Evolutionary conservation across 2,888 invertebrate species (phyloP).

Genomic region (Aleiodes leptofemur): DNA sequence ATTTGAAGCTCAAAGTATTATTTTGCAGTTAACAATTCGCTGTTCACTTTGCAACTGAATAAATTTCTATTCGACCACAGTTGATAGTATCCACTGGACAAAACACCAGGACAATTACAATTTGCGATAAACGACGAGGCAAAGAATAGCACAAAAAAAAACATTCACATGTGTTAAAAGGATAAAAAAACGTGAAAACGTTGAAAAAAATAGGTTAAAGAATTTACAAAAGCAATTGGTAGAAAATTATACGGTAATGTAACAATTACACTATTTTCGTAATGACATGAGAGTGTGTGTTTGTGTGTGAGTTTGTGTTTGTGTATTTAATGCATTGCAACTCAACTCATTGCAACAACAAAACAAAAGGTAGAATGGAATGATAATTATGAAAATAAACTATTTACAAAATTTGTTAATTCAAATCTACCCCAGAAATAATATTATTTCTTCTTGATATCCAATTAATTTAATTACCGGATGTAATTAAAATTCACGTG

Average conservation of each 20-base stretch:
- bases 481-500: background rate
- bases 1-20: background rate
- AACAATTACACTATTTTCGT: background rate
- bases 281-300: background rate
- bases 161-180: too few relatives aligned
- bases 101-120: too few relatives aligned
- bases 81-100: too few relatives aligned
- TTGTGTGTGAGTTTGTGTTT: too few relatives aligned
- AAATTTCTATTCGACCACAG: background rate
- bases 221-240: background rate
- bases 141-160: too few relatives aligned
- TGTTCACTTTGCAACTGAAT: slow-evolving; percentile 7
- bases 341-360: background rate
- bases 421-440: background rate
- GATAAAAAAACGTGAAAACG: too few relatives aligned
- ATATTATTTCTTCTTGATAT: background rate
- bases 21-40: background rate
- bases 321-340: background rate
- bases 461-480: slow-evolving; percentile 17
- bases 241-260: slow-evolving; percentile 5
- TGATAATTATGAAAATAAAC: slow-evolving; percentile 19
- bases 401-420: background rate
- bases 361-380: background rate
- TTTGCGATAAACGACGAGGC: too few relatives aligned
- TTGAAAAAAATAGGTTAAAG: too few relatives aligned